phyloP scores from a whole-genome alignment of 1,140 invertebrate species.

The Ericerus pela region DNA sequence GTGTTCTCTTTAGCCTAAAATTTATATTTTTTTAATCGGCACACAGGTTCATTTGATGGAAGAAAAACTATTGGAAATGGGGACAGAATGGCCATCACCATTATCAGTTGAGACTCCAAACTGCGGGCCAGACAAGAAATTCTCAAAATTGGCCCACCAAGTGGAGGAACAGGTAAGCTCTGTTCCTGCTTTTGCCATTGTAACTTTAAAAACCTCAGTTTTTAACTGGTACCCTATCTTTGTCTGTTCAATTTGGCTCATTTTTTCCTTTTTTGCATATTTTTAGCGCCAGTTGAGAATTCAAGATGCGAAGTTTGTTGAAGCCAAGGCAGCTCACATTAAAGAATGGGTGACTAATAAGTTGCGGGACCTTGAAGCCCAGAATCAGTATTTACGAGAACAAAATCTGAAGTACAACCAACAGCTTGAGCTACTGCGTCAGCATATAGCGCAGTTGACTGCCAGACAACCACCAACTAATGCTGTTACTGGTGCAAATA shows the following conservation, averaged over 20 bases:
- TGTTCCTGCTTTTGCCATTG: no score
- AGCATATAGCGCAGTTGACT: slow-evolving; percentile 54
- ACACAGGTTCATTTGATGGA: slow-evolving; percentile 88
- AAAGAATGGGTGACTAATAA: slow-evolving; percentile 97
- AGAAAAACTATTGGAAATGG: slow-evolving; percentile 56
- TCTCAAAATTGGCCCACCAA: slow-evolving; percentile 71
- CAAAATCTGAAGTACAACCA: slow-evolving; percentile 91
- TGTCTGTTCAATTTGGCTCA: no score
- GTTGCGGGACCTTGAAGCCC: slow-evolving; percentile 81
- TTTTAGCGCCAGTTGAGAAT: slow-evolving; percentile 67
- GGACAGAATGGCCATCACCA: slow-evolving; percentile 37
- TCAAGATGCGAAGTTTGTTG: slow-evolving; percentile 78
- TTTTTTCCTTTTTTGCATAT: no score
- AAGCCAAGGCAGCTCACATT: slow-evolving; percentile 89
- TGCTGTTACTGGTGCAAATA: no score
- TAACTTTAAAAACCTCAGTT: no score
- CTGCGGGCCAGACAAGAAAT: slow-evolving; percentile 43
- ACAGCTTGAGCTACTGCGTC: slow-evolving; percentile 70
- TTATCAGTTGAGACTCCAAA: slow-evolving; percentile 30
- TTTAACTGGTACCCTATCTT: no score
- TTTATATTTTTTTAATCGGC: no score
- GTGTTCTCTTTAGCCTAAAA: no score
- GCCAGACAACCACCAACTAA: no score
- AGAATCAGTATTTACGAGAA: slow-evolving; percentile 76
- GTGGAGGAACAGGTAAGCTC: slow-evolving; percentile 80